phyloP scores from a whole-genome alignment of 2,888 invertebrate species.

The Glyphotaelius pellucidus region DNA sequence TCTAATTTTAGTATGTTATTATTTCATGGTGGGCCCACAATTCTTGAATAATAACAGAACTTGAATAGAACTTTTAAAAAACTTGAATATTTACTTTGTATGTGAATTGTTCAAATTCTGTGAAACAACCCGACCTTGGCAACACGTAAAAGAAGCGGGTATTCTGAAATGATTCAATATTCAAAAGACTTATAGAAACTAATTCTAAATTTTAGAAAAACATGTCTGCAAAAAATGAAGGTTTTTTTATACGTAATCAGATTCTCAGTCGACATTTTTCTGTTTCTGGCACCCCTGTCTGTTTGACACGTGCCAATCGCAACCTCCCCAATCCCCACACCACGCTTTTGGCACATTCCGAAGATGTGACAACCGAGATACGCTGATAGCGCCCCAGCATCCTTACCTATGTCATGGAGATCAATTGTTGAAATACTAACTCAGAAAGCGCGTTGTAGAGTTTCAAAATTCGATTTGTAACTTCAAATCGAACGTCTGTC shows the following conservation, averaged over 20 bases:
- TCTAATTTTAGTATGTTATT: too few relatives aligned
- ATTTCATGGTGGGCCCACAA: too few relatives aligned
- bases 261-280: neutral
- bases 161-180: too few relatives aligned
- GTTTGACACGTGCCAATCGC: constrained; percentile 29
- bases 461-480: constrained; percentile 14
- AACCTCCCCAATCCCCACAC: constrained; percentile 17
- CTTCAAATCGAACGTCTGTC: constrained; percentile 10
- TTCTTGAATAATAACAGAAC: too few relatives aligned
- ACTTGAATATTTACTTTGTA: too few relatives aligned
- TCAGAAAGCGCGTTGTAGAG: neutral
- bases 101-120: too few relatives aligned
- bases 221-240: neutral
- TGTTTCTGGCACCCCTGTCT: constrained; percentile 29
- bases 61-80: too few relatives aligned
- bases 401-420: constrained; percentile 35
- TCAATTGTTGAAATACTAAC: constrained; percentile 23
- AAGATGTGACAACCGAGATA: constrained; percentile 42
- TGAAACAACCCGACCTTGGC: too few relatives aligned
- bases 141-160: too few relatives aligned
- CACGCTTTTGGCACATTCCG: constrained; percentile 19
- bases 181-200: neutral
- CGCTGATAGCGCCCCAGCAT: constrained; percentile 7
- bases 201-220: neutral
- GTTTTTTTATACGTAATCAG: neutral